phyloP scores from a whole-genome alignment of 2,113 vertebrate species.

The Ochotona curzoniae region DNA sequence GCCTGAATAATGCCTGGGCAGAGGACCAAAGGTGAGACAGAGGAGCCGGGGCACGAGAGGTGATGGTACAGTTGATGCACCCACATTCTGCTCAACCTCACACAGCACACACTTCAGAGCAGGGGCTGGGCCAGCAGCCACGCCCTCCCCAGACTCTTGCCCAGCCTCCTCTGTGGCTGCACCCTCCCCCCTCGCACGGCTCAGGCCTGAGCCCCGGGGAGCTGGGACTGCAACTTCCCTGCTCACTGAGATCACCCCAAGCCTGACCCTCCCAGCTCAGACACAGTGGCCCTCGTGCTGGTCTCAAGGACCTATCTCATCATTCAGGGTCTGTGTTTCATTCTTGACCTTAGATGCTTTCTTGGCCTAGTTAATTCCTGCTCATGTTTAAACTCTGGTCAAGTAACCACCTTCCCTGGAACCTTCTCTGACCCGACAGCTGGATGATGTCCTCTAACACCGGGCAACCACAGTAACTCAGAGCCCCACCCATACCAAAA shows the following conservation, averaged over 20 bases:
- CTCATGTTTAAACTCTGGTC: background rate
- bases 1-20: slow-evolving; percentile 64
- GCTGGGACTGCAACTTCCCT: background rate
- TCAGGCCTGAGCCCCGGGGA: background rate
- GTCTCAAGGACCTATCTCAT: background rate
- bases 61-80: background rate
- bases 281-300: background rate
- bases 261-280: background rate
- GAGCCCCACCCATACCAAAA: background rate
- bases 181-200: background rate
- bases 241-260: background rate
- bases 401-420: background rate
- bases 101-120: background rate
- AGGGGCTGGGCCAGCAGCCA: background rate
- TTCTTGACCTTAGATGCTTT: background rate
- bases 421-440: background rate
- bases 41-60: slow-evolving; percentile 17
- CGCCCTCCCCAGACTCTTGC: background rate
- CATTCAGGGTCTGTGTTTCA: background rate
- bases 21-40: slow-evolving; percentile 46
- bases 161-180: background rate
- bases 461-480: background rate
- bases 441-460: background rate
- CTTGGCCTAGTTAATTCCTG: background rate
- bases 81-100: background rate